These are phyloP conservation scores for Miniopterus natalensis DNA, from an alignment of 2,113 vertebrate genomes.

Conservation along the genomic window DNA sequence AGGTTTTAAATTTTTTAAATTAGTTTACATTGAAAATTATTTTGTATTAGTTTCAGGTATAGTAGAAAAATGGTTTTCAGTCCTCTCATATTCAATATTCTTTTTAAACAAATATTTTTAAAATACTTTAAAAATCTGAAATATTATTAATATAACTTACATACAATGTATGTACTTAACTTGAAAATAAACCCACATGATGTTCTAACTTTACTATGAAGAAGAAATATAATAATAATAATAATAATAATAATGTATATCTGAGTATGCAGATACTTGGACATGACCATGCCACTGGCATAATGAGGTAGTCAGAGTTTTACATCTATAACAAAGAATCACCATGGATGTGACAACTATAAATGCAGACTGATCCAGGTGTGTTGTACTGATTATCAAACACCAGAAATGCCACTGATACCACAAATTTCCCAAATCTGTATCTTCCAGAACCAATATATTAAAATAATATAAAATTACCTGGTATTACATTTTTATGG, in stretches of 20 bases:
- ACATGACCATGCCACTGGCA: not conserved
- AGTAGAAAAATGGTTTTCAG: slow-evolving; percentile 11
- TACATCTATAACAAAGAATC: not conserved
- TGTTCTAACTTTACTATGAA: not conserved
- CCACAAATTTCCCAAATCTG: not conserved
- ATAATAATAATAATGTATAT: not conserved
- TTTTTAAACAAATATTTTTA: not conserved
- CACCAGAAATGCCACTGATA: not conserved
- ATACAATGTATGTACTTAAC: not conserved
- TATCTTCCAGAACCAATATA: not conserved
- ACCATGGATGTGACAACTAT: not conserved
- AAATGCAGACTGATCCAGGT: not conserved
- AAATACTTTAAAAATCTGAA: slow-evolving; percentile 13
- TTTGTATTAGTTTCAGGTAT: not conserved
- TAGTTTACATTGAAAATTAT: not conserved
- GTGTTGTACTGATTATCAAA: not conserved
- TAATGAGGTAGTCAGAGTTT: not conserved
- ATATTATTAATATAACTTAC: not conserved
- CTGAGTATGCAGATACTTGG: not conserved
- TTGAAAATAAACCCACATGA: not conserved
- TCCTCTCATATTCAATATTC: not conserved
- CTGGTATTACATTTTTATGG: not conserved
- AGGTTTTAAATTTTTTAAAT: not conserved
- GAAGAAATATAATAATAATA: not conserved
- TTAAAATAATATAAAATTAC: slow-evolving; percentile 20